These are phyloP conservation scores for Diachasmimorpha longicaudata DNA, from an alignment of 1,140 invertebrate species.

Conservation along the genomic window DNA sequence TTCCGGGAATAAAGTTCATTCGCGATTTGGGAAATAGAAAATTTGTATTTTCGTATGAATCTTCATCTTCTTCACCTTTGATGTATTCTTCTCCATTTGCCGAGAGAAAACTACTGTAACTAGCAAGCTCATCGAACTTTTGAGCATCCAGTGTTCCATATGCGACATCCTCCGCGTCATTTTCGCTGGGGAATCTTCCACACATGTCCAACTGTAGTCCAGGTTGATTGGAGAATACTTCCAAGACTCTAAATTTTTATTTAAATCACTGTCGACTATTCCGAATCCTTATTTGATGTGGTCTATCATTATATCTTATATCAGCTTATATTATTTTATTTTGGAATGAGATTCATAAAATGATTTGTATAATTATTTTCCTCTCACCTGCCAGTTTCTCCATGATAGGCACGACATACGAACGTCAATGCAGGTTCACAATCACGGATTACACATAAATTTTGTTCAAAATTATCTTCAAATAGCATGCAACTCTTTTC, in stretches of 20 bases:
- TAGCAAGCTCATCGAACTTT: not conserved
- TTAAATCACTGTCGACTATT: not conserved
- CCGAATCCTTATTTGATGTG: no score
- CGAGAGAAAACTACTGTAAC: not conserved
- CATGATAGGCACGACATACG: slow-evolving; percentile 68
- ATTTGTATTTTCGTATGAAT: slow-evolving; percentile 13
- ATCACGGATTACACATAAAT: slow-evolving; percentile 64
- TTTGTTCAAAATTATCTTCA: slow-evolving; percentile 69
- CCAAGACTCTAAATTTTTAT: slow-evolving; percentile 64
- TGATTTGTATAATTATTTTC: no score
- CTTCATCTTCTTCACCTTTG: not conserved
- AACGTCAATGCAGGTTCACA: slow-evolving; percentile 35
- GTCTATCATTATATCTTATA: no score
- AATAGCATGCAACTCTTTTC: slow-evolving; percentile 39
- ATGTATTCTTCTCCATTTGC: slow-evolving; percentile 6
- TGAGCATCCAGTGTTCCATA: not conserved
- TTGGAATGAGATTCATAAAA: no score
- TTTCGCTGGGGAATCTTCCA: slow-evolving; percentile 70
- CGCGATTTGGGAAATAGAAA: not conserved
- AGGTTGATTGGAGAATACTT: slow-evolving; percentile 83
- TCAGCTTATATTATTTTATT: no score
- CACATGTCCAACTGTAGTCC: slow-evolving; percentile 89
- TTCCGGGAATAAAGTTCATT: slow-evolving; percentile 67
- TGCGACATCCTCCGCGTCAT: not conserved
- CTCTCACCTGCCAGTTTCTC: slow-evolving; percentile 65